A percentile compares a stretch with the other conserved stretches of the same genome.
phyloP scores from a whole-genome alignment of 2,113 vertebrate species.

The Nannobrachium achirus region DNA sequence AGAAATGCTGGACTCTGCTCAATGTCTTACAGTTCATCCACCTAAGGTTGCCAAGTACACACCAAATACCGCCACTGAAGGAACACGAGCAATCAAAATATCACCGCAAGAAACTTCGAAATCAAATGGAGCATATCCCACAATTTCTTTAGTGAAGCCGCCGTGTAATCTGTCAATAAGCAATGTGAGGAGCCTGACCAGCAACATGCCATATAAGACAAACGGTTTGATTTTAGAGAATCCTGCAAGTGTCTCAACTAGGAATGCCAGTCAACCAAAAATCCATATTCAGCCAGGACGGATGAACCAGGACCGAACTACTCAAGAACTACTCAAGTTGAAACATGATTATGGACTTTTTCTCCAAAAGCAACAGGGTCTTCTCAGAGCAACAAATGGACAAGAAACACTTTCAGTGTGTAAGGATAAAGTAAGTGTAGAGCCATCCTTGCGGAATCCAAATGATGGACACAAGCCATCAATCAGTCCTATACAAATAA shows the following conservation, averaged over 20 bases:
- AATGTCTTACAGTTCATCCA: constrained; percentile 29
- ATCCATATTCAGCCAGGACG: constrained; percentile 7
- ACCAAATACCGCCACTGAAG: constrained; percentile 32
- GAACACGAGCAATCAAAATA: constrained; percentile 30
- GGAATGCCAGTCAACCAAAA: constrained; percentile 23
- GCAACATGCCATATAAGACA: constrained; percentile 44
- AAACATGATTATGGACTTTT: background rate
- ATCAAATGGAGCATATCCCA: background rate
- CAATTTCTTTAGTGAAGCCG: constrained; percentile 6
- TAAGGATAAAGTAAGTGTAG: constrained; percentile 28
- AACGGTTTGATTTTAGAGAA: constrained; percentile 25
- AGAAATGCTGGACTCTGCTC: constrained; percentile 51
- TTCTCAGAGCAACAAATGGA: background rate
- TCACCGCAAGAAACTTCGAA: constrained; percentile 19
- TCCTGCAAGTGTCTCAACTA: constrained; percentile 21
- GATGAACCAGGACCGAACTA: too few species aligned
- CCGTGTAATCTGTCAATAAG: constrained; percentile 10
- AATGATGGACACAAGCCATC: constrained; percentile 6
- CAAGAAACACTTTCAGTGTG: constrained; percentile 4
- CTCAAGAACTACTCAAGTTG: constrained; percentile 19
- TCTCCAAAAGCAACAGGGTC: constrained; percentile 26
- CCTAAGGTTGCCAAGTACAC: constrained; percentile 57
- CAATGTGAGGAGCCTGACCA: constrained; percentile 17
- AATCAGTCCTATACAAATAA: constrained; percentile 19
- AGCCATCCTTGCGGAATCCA: constrained; percentile 14